A percentile compares a stretch with the other conserved stretches of the same genome.
Conservation (phyloP, 2,113 vertebrate species). For the Pelobates fuscus region DNA sequence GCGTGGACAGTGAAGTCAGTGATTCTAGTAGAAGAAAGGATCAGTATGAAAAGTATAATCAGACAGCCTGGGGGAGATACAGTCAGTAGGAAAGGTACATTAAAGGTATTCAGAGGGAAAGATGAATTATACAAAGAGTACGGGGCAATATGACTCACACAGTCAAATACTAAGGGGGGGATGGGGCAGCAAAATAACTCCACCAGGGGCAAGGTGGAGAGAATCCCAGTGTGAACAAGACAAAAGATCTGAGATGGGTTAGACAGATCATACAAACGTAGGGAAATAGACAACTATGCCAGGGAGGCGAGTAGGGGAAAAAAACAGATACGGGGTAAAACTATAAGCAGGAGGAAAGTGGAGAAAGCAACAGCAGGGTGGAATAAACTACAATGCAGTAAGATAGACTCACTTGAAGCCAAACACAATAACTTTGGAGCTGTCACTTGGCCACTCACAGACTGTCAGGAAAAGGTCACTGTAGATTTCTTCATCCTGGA, state of each 20-base stretch:
- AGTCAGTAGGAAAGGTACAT: background rate
- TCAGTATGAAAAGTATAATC: background rate
- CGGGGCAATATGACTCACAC: no score
- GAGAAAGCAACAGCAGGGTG: conserved; percentile 72
- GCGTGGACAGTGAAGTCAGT: background rate
- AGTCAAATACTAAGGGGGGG: no score
- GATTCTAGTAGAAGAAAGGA: background rate
- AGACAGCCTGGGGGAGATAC: background rate
- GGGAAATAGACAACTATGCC: no score
- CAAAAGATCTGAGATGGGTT: no score
- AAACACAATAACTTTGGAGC: conserved; percentile 89
- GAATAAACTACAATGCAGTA: conserved; percentile 57
- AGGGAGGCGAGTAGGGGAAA: no score
- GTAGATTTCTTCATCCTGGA: conserved; percentile 88
- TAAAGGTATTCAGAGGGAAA: no score
- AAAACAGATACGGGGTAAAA: no score
- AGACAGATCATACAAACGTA: no score
- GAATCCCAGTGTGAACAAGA: no score
- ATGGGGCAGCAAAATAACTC: no score
- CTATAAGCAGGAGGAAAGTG: background rate
- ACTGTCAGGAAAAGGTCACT: conserved; percentile 90
- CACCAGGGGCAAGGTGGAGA: no score
- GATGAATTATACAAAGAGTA: no score
- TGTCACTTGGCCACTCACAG: conserved; percentile 90
- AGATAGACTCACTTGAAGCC: conserved; percentile 84